Evolutionary conservation across 2,113 vertebrate species (phyloP), one percentile per base, ranked within the genome.

Genomic region (Istiophorus platypterus): DNA sequence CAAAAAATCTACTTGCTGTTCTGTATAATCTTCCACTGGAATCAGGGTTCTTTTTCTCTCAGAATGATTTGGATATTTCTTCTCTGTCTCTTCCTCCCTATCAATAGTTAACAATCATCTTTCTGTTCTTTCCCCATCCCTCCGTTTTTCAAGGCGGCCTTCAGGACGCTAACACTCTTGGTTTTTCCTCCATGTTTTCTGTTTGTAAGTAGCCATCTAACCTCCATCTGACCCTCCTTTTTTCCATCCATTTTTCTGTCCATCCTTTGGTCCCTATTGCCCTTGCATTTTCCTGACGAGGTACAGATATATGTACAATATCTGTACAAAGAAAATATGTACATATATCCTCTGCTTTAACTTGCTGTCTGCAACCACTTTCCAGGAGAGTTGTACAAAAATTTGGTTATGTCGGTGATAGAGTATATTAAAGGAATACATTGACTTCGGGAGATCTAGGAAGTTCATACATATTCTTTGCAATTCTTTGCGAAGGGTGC

Each of bases 101-200:
- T 86, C 24, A 47, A 45, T 90, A 86, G 90, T 89, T 92, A 91
- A 93, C 82, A 77, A 8, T 76, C 73, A 91, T 86, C 96, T 97
- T 95, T 95, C 92, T 96, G 90, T 97, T 92, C 95, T 93, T 62
- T 88, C 68, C 96, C 95, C 93, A 83, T 83, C 59, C 78, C 70
- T 96, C 88, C 90, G 89, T 90, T 96, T 85, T 96, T 95, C 82
- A 92, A 98, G 97, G 97, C 95, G 96, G 95, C 94, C 94, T 95
- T 95, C 95, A 96, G 96, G 97, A 97, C 92, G 96, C 95, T 95
- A 95, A 96, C 95, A 96, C 96, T 96, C 96, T 96, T 96, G 97
- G 96, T 93, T 96, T 98, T 95, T 96, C 97, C 94, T 96, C 96
- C 95, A 96, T 97, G 96, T 97, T 98, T 96, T 97, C 97, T 95